Conservation (phyloP, 2,113 vertebrate genomes). For the Chamaetylas fuelleborni region DNA sequence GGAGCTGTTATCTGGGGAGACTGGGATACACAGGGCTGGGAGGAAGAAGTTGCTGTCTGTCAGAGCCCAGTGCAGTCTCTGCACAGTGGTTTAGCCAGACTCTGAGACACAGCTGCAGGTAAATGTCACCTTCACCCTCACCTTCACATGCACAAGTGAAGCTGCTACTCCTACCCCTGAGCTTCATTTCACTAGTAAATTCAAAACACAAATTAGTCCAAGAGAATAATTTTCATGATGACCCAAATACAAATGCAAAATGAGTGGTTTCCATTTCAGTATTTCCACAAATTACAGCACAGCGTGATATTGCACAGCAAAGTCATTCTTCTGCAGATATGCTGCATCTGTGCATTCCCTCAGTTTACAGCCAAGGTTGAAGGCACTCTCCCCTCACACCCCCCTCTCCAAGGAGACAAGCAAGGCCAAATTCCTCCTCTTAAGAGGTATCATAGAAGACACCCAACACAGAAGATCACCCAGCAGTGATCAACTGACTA, state of each 20-base stretch:
- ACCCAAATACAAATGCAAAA: background rate
- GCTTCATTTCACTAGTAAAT: background rate
- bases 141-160: fast-evolving
- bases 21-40: fast-evolving
- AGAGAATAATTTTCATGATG: background rate
- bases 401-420: background rate
- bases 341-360: background rate
- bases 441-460: background rate
- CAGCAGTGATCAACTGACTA: background rate
- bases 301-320: background rate
- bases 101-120: background rate
- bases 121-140: background rate
- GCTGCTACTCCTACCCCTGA: fast-evolving
- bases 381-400: background rate
- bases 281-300: background rate
- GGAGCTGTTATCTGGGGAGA: background rate
- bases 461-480: background rate
- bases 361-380: background rate
- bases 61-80: background rate
- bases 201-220: background rate
- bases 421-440: background rate
- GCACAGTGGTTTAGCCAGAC: background rate
- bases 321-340: background rate
- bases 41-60: background rate
- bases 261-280: background rate